Conservation (phyloP, 2,113 vertebrate genomes). For the Cathartes aura region DNA sequence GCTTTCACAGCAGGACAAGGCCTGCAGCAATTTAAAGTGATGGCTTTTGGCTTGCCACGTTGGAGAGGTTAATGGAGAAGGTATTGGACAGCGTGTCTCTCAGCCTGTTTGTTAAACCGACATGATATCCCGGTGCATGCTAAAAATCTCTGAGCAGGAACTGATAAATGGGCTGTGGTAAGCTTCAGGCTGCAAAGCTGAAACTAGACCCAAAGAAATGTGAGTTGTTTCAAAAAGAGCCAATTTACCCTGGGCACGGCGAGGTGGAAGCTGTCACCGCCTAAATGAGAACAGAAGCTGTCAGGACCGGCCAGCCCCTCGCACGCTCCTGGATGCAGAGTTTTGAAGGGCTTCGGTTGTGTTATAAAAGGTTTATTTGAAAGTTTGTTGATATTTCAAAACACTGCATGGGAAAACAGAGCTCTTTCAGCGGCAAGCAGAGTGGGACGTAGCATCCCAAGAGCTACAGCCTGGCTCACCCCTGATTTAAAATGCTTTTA, state of each 20-base stretch:
- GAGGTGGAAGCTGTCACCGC: neutral
- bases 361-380: neutral
- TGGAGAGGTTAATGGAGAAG: constrained; percentile 44
- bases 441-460: accelerated
- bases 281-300: neutral
- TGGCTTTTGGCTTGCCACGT: constrained; percentile 4
- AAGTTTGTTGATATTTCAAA: neutral
- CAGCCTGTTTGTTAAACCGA: neutral
- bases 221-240: neutral
- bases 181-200: neutral
- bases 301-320: neutral
- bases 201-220: neutral
- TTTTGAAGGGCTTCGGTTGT: neutral
- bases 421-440: neutral
- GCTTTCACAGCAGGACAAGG: constrained; percentile 46
- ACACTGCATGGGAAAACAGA: neutral
- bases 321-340: accelerated
- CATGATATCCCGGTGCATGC: neutral
- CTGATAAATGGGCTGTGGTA: constrained; percentile 3
- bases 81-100: neutral
- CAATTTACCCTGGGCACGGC: neutral
- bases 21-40: neutral
- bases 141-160: neutral
- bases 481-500: neutral
- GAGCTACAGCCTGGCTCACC: neutral